Evolutionary conservation across 2,797 vertebrate genomes (phyloP).

Genomic region (Mus spretus): DNA sequence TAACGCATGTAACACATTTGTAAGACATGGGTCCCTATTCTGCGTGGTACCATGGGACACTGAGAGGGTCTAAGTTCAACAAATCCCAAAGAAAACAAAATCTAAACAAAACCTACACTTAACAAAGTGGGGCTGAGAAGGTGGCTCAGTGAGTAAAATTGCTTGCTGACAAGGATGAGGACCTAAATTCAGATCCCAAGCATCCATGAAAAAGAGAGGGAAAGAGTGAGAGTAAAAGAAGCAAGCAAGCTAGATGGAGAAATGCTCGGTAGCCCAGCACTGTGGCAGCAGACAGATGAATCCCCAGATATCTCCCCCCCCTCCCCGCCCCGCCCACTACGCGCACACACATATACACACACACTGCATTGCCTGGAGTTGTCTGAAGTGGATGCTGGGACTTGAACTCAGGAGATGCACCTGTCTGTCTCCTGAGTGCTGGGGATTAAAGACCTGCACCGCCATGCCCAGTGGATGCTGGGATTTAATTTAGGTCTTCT

Average conservation of each 20-base stretch:
- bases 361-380: too few relatives aligned
- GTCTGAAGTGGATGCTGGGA: background rate
- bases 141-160: background rate
- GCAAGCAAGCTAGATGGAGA: background rate
- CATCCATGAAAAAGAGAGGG: background rate
- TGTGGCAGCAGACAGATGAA: background rate
- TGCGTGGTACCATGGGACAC: background rate
- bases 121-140: background rate
- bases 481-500: background rate
- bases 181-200: background rate
- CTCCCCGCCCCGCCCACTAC: too few relatives aligned
- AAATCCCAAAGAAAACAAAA: conserved; percentile 22
- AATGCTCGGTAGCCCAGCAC: background rate
- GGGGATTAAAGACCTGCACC: background rate
- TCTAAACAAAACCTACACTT: background rate
- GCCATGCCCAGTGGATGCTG: background rate
- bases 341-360: too few relatives aligned
- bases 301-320: too few relatives aligned
- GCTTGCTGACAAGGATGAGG: background rate
- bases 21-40: background rate
- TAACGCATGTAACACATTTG: background rate
- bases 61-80: background rate
- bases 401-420: background rate
- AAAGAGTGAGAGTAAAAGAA: background rate
- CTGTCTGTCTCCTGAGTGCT: background rate